Evolutionary conservation across 30 jellyfish, hydroid and myxozoan species (phyloP), one percentile per base, ranked within the genome.

Genomic region (Pseudorhiza aurosa): DNA sequence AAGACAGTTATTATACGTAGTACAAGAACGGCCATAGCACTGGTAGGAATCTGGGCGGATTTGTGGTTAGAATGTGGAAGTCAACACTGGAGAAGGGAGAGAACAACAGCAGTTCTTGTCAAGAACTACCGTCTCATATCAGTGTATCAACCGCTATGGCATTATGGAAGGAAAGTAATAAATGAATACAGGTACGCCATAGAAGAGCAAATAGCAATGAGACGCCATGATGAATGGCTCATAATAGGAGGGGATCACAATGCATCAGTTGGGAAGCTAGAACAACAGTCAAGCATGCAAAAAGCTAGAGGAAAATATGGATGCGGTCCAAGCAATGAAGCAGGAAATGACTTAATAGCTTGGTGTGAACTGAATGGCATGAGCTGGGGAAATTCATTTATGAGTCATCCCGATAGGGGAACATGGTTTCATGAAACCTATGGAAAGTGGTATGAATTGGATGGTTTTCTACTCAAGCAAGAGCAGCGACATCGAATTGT

Each of bases 141-240:
- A 46, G 60, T 46, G 60, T 46, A 46, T 46, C 60, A 46, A 46
- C 60, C 60, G 7, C 19, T 46, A 12, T 3, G 19, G 19, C 19
- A 46, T 46, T 46, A 2, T 46, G 60, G 60, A 46, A 46, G 7
- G 19, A 46, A 12, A 3, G 60, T 46, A 14, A 46, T 46, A 12
- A 46, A 46, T 12, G 60, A 46, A 46, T 3, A 46, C 18, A 10
- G 60, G 19, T 5, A 46, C 18, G 60, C 60, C 14, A 46, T 46
- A 22, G 60, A 46, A 12, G 60, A 46, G 60, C 19, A 46, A 46
- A 46, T 46, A 46, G 60, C 60, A 46, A 46, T 46, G 60, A 46
- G 60, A 46, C 60, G 60, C 60, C 60, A 46, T 46, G 60, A 46
- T 46, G 60, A 46, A 46, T 46, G 60, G 60, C 19, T 46, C 19